A percentile compares a stretch with the other conserved stretches of the same genome.
Conservation (phyloP, 2,888 invertebrate genomes). For the Phalera bucephala region DNA sequence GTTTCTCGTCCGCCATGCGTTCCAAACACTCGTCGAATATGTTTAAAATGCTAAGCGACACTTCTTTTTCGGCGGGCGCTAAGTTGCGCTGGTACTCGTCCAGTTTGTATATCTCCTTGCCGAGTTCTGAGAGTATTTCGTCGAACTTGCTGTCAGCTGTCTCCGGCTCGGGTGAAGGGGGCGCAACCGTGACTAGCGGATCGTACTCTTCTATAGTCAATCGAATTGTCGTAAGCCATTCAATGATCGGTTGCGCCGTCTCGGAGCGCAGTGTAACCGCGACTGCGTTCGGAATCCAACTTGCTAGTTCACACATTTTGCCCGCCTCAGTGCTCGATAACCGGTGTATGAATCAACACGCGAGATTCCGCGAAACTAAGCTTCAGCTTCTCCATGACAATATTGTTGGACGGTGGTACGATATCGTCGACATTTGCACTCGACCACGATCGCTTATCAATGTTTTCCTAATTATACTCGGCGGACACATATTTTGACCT, state of each 20-base stretch:
- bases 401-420: constrained; percentile 33
- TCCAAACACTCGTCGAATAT: constrained; percentile 76
- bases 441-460: constrained; percentile 71
- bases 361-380: constrained; percentile 70
- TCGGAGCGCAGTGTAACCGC: constrained; percentile 68
- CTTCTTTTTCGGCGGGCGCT: constrained; percentile 51
- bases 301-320: constrained; percentile 71
- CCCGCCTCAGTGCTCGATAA: constrained; percentile 60
- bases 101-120: constrained; percentile 73
- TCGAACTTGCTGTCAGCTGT: constrained; percentile 65
- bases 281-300: constrained; percentile 79
- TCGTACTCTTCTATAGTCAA: constrained; percentile 74
- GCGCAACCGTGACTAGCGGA: constrained; percentile 53
- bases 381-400: constrained; percentile 50
- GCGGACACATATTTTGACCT: constrained; percentile 58
- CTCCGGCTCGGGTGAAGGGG: constrained; percentile 43
- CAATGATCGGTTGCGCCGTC: constrained; percentile 64
- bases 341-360: constrained; percentile 78
- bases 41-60: constrained; percentile 71
- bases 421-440: constrained; percentile 75
- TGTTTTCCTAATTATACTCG: constrained; percentile 60
- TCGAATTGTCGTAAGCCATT: constrained; percentile 69
- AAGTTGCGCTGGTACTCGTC: constrained; percentile 71
- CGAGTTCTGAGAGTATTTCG: constrained; percentile 73
- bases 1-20: constrained; percentile 51